A percentile compares a stretch with the other conserved stretches of the same genome.
Evolutionary conservation across 2,888 invertebrate genomes (phyloP).

Genomic region (Branchellion lobata): DNA sequence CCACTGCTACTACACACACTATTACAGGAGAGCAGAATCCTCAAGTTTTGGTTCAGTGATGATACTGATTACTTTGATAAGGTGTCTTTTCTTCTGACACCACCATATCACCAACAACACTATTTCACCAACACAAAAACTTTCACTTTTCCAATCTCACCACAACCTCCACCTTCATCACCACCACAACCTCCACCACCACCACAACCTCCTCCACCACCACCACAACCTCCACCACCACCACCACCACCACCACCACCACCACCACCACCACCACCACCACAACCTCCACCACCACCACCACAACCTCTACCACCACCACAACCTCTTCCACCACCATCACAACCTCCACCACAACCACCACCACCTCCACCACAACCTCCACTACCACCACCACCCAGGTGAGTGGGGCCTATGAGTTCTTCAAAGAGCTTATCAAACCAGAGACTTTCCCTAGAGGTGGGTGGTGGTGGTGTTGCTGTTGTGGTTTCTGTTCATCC

Average conservation of each 20-base stretch:
- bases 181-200: no score
- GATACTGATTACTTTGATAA: slow-evolving; percentile 71
- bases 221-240: no score
- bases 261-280: background rate
- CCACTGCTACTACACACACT: no score
- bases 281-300: background rate
- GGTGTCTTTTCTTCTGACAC: slow-evolving; percentile 55
- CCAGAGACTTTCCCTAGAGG: slow-evolving; percentile 95
- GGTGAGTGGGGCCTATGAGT: slow-evolving; percentile 80
- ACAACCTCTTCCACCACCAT: no score
- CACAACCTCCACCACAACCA: background rate
- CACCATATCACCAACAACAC: background rate
- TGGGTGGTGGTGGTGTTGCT: slow-evolving; percentile 60
- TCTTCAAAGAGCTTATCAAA: slow-evolving; percentile 89
- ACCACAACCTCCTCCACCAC: no score
- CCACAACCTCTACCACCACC: no score
- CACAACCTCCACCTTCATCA: background rate
- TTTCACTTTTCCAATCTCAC: background rate
- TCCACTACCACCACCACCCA: background rate
- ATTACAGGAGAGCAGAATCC: slow-evolving; percentile 75
- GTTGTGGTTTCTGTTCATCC: background rate
- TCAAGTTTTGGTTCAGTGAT: slow-evolving; percentile 88
- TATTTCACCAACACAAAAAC: background rate
- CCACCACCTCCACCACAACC: background rate
- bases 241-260: no score